Conservation (phyloP, 2,797 vertebrate species). For the Pachyuromys duprasi region DNA sequence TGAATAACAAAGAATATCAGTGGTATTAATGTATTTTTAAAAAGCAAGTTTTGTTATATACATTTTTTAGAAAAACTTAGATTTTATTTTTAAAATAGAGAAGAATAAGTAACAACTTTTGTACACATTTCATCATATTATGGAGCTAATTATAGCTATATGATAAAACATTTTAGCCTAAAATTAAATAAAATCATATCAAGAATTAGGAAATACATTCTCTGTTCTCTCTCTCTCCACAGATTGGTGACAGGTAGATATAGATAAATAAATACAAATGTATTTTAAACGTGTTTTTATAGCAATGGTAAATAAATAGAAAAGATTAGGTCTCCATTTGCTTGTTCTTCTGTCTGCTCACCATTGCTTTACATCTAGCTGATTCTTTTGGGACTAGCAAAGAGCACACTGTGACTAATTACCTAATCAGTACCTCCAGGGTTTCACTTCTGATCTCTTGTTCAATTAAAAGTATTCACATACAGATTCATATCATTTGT, state of each 20-base stretch:
- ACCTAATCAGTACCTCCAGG: conserved; percentile 71
- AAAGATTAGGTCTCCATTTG: neutral
- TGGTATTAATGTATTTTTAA: conserved; percentile 19
- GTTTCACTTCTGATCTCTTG: conserved; percentile 63
- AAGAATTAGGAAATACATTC: neutral
- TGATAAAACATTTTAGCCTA: conserved; percentile 3
- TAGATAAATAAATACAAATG: neutral
- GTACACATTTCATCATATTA: neutral
- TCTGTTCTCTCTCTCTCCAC: too few species aligned
- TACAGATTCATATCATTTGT: conserved; percentile 15
- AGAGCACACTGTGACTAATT: conserved; percentile 76
- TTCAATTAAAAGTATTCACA: conserved; percentile 68
- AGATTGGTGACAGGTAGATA: neutral
- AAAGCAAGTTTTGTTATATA: neutral
- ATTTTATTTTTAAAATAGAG: conserved; percentile 43
- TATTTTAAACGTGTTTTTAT: neutral
- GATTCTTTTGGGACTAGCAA: conserved; percentile 66
- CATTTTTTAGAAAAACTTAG: conserved; percentile 35
- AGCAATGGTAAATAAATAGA: neutral
- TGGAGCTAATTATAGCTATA: neutral
- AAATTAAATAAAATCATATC: conserved; percentile 2
- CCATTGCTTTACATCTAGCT: conserved; percentile 58
- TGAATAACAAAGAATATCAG: neutral
- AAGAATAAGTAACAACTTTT: neutral
- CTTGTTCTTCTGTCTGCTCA: neutral